Evolutionary conservation across 1,140 invertebrate species (phyloP).

Genomic region (Patella vulgata): DNA sequence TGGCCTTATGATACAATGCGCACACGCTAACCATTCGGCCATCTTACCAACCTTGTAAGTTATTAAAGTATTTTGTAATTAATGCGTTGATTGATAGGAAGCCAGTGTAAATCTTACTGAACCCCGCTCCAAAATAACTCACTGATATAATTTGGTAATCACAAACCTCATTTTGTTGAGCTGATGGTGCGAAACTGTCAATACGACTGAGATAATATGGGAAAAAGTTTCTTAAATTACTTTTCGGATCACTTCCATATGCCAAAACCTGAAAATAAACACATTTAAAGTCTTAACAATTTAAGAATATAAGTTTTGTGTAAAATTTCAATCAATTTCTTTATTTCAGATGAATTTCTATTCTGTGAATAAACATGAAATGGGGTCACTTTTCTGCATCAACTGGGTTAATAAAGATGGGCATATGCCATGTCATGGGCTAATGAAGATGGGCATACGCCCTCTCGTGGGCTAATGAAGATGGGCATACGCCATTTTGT

Average conservation of each 20-base stretch:
- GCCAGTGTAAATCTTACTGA: no score
- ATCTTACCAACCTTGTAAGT: no score
- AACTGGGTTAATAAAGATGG: no score
- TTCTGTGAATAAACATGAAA: neutral
- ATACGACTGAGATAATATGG: slow-evolving; percentile 59
- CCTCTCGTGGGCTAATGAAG: no score
- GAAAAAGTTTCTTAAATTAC: slow-evolving; percentile 56
- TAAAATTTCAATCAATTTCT: neutral
- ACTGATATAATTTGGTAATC: neutral
- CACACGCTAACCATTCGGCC: no score
- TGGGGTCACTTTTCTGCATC: no score
- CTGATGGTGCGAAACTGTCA: slow-evolving; percentile 25
- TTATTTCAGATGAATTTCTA: neutral
- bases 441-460: no score
- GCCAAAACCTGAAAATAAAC: slow-evolving; percentile 52
- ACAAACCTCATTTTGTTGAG: slow-evolving; percentile 56
- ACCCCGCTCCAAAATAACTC: slow-evolving; percentile 3
- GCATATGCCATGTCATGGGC: no score
- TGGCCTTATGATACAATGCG: no score
- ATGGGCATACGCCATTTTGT: no score
- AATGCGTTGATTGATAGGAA: no score
- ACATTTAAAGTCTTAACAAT: neutral
- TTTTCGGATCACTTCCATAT: slow-evolving; percentile 50
- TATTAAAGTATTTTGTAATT: no score
- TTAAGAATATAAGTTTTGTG: slow-evolving; percentile 1